Base-by-base conservation (phyloP, 2,113 vertebrate species). In the Sinocyclocheilus anophthalmus region DNA sequence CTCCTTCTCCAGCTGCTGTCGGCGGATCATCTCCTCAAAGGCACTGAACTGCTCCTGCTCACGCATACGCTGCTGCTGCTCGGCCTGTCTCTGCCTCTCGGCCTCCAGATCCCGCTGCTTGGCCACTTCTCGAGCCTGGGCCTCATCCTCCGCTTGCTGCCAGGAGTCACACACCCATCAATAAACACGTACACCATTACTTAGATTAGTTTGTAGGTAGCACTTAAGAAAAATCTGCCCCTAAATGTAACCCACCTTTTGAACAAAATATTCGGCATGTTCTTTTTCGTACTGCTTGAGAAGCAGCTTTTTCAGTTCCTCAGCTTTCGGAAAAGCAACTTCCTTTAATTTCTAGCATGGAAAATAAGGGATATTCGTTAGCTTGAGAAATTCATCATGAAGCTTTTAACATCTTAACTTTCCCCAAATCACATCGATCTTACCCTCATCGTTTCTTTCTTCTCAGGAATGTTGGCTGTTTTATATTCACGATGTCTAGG, bases 1-100 rank as follows among this genome's bases (percentile, higher is more conserved):
- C 3, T 99, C 97, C 63, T 96, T 97, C 92, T 99, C 98, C 89
- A 98, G 94, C 87, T 99, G 97, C 92, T 98, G 96, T 12, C 92
- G 96, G 20, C 96, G 96, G 90, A 99, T 98, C 97, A 98, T 97
- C 93, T 98, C 96, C 92, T 99, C 98, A 0, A 99, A 99, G 92
- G 95, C 97, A 2, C 92, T 95, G 88, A 99, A 97, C 92, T 99
- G 96, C 85, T 99, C 97, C 92, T 98, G 97, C 88, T 99, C 97
- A 3, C 93, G 92, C 91, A 98, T 97, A 53, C 97, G 96, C 92
- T 96, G 95, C 92, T 96, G 96, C 96, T 98, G 95, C 75, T 94
- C 94, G 0, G 95, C 97, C 1, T 97, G 96, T 0, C 97, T 94
- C 26, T 93, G 95, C 37, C 88, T 94, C 91, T 99, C 97, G 0